phyloP scores from a whole-genome alignment of 2,113 vertebrate genomes.

The Calonectris borealis region DNA sequence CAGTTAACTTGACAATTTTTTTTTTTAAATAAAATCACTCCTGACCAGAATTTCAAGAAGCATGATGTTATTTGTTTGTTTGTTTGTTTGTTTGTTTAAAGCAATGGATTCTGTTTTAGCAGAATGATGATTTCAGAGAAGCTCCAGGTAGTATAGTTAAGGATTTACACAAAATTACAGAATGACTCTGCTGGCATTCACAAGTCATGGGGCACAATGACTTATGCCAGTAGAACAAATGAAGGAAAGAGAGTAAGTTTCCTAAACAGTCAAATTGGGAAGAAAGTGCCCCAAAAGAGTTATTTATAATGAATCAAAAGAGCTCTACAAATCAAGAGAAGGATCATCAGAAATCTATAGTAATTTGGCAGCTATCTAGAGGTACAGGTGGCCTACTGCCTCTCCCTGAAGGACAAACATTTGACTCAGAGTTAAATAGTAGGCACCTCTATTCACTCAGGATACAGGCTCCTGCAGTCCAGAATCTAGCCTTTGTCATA shows the following conservation, averaged over 20 bases:
- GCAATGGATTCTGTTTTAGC: neutral
- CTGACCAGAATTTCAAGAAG: constrained; percentile 14
- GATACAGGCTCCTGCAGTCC: neutral
- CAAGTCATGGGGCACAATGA: neutral
- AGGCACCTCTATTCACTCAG: neutral
- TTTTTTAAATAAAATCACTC: neutral
- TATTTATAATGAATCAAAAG: neutral
- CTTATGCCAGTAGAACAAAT: neutral
- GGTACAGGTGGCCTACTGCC: neutral
- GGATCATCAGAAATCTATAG: neutral
- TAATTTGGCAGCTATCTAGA: neutral
- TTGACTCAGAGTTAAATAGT: neutral
- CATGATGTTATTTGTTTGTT: neutral
- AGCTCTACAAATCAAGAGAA: neutral
- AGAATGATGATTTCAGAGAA: neutral
- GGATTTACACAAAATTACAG: neutral
- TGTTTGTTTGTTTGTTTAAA: neutral
- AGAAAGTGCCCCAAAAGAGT: neutral
- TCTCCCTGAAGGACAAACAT: neutral
- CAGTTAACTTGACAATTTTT: neutral
- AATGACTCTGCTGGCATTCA: neutral
- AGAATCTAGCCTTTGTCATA: neutral
- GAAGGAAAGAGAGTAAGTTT: neutral
- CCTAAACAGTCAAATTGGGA: neutral
- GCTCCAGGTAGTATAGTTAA: neutral